Evolutionary conservation across 1,140 invertebrate species (phyloP).

Genomic region (Idris sp.): DNA sequence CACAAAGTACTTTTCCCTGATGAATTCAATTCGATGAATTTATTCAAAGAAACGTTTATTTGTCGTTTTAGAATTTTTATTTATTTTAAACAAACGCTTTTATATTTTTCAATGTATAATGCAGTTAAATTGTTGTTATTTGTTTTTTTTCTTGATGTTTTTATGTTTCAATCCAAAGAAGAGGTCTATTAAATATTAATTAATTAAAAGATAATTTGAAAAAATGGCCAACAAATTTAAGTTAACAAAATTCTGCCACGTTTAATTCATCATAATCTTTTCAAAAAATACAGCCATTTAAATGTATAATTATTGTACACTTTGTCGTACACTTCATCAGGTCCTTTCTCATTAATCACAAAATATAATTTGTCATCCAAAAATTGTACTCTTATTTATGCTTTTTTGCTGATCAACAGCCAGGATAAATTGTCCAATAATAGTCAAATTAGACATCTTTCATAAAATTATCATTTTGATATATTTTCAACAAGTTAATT

Average conservation of each 20-base stretch:
- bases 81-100: conserved; percentile 33
- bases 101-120: conserved; percentile 28
- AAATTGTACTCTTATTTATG: conserved; percentile 26
- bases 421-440: conserved; percentile 12
- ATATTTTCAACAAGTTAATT: conserved; percentile 35
- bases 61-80: too few species aligned
- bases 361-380: conserved; percentile 33
- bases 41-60: too few species aligned
- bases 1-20: not conserved
- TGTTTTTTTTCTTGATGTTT: conserved; percentile 5
- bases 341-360: conserved; percentile 20
- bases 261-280: conserved; percentile 19
- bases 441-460: conserved; percentile 16
- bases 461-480: conserved; percentile 16
- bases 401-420: conserved; percentile 35
- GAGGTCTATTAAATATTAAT: conserved; percentile 5
- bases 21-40: conserved; percentile 10
- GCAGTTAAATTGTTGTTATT: conserved; percentile 8
- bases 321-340: conserved; percentile 31
- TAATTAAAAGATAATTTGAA: too few species aligned
- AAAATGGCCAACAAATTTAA: too few species aligned
- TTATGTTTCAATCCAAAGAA: conserved; percentile 24
- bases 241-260: conserved; percentile 10
- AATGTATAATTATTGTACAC: conserved; percentile 42
- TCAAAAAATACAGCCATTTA: too few species aligned